Evolutionary conservation across 2,797 vertebrate genomes (phyloP), one percentile per base, ranked within the genome.

Genomic region (Propithecus deckenii): DNA sequence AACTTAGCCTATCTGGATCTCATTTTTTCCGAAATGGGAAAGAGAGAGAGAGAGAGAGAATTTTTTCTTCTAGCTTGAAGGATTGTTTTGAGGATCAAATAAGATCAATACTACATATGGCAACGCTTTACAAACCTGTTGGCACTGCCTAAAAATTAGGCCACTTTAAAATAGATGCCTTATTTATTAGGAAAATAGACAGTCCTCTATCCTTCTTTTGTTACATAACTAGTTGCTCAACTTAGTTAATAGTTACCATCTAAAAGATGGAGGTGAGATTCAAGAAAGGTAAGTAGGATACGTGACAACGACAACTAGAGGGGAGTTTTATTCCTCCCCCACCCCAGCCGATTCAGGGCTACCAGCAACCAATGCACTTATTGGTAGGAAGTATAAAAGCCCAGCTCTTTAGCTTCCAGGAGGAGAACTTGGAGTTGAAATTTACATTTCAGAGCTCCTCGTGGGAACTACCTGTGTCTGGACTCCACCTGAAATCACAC

Each of bases 291-390:
- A 67, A 86, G 32, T 20, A 38, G 25, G 20, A 71, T 28, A 7
- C 57, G 15, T 63, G 12, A 61, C 22, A 67, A 55, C 4, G 48
- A 41, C 23, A 61, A 80, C 1, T 43, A 28, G 9, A 11, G 50
- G 3, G 11, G 11, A 35, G 0, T 48, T 86, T 92, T 61, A 71
- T 59, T 59, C 25, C 57, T 1, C 5, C 5, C 32, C 13, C 15
- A 3, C 0, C 20, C 3, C 0, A 1, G 1, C 7, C 4, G 22
- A 25, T 23, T 2, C 48, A 3, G 3, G 10, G 6, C 30, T 50
- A 25, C 1, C 2, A 22, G 23, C 14, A 84, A 59, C 32, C 25
- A 50, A 5, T 5, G 11, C 25, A 48, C 18, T 52, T n/a, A 25
- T 1, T 20, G 2, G 0, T 25, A 3, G 13, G 7, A 85, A 79